Evolutionary conservation across 2,888 invertebrate genomes (phyloP).

Genomic region (Melinaea menophilus): DNA sequence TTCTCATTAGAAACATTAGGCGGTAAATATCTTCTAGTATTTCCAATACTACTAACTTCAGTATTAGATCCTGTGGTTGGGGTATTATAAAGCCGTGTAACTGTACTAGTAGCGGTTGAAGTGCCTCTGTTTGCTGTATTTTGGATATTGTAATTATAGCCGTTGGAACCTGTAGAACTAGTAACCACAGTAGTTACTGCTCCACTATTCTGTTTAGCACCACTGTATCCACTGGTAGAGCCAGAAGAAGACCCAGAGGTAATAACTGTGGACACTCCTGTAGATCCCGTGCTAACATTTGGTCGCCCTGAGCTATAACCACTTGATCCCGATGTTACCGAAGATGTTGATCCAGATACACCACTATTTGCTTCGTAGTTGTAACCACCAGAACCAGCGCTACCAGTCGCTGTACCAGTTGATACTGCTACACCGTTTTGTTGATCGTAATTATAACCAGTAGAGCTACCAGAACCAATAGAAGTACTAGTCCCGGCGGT

Average conservation of each 20-base stretch:
- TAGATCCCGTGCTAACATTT: too few relatives aligned
- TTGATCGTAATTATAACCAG: constrained; percentile 15
- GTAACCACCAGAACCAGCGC: constrained; percentile 17
- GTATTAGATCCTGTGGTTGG: constrained; percentile 17
- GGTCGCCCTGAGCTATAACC: too few relatives aligned
- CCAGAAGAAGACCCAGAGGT: too few relatives aligned
- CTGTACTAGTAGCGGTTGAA: constrained; percentile 23
- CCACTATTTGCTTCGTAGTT: constrained; percentile 12
- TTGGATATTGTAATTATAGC: constrained; percentile 37
- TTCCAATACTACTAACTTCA: constrained; percentile 42
- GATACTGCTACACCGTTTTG: constrained; percentile 7
- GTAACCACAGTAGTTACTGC: constrained; percentile 7
- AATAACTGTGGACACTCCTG: too few relatives aligned
- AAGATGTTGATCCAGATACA: not conserved
- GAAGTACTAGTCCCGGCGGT: not conserved
- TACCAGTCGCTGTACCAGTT: not conserved
- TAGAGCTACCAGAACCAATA: not conserved
- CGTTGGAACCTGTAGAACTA: constrained; percentile 28
- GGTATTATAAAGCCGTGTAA: constrained; percentile 37
- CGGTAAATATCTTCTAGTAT: constrained; percentile 61
- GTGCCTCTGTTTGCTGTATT: constrained; percentile 26
- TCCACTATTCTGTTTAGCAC: constrained; percentile 9
- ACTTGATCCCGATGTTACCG: too few relatives aligned
- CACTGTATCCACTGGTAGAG: not conserved
- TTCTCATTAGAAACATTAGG: constrained; percentile 37